Evolutionary conservation across 2,797 vertebrate genomes (phyloP).

Genomic region (Moxostoma hubbsi): DNA sequence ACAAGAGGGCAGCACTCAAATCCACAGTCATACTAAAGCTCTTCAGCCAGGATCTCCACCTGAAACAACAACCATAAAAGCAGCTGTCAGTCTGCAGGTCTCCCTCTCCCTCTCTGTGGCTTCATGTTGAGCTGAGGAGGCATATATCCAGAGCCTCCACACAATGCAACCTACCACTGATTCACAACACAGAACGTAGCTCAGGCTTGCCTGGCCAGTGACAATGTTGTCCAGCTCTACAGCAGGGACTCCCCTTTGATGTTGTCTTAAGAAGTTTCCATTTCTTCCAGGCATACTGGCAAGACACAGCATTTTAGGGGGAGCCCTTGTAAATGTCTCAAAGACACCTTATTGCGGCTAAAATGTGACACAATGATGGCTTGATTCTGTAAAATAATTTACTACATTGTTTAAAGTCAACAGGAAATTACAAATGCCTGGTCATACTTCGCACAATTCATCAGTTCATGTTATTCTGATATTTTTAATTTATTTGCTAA

Average conservation of each 20-base stretch:
- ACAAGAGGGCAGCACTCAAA: conserved; percentile 82
- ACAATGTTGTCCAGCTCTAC: conserved; percentile 83
- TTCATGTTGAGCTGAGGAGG: conserved; percentile 66
- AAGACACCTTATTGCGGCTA: conserved; percentile 14
- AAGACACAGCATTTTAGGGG: conserved; percentile 48
- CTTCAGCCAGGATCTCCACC: conserved; percentile 70
- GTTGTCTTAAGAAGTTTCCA: conserved; percentile 77
- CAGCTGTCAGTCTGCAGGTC: conserved; percentile 59
- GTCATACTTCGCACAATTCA: no score
- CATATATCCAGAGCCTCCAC: conserved; percentile 24
- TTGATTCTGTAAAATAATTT: neutral
- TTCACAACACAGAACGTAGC: conserved; percentile 87
- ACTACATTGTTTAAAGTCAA: neutral
- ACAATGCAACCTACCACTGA: conserved; percentile 49
- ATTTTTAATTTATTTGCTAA: neutral
- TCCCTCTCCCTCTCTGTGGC: conserved; percentile 65
- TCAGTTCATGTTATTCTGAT: no score
- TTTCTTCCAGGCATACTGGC: conserved; percentile 75
- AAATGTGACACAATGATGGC: neutral
- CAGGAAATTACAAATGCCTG: neutral
- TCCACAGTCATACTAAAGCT: conserved; percentile 61
- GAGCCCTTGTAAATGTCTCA: conserved; percentile 30
- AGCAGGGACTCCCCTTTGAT: conserved; percentile 89
- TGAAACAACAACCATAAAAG: conserved; percentile 81
- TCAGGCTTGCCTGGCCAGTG: conserved; percentile 72